These are phyloP conservation scores for Stegastes partitus DNA, from an alignment of 2,113 vertebrate species.

Conservation along the genomic window DNA sequence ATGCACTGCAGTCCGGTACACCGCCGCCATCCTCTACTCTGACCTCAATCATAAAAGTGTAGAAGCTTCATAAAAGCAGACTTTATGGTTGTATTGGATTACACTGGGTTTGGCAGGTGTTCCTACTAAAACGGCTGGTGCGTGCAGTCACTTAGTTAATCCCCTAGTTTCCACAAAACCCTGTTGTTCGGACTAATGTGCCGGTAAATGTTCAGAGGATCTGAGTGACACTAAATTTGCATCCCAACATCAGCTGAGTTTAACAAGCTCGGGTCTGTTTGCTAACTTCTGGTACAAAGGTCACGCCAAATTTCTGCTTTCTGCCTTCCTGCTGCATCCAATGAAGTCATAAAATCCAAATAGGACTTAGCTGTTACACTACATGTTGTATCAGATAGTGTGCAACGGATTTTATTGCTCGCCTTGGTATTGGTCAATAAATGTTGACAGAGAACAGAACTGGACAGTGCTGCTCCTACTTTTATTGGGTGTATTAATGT, in stretches of 20 bases:
- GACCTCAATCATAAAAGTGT: too few relatives aligned
- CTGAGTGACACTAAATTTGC: neutral
- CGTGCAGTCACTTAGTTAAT: neutral
- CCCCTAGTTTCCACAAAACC: neutral
- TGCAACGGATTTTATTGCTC: neutral
- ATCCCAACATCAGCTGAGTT: constrained; percentile 1
- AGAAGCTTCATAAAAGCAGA: too few relatives aligned
- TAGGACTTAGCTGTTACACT: neutral
- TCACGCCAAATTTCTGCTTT: neutral
- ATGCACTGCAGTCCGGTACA: too few relatives aligned
- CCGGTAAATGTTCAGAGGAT: neutral
- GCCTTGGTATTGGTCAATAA: constrained; percentile 2
- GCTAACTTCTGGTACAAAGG: neutral
- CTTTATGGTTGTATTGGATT: too few relatives aligned
- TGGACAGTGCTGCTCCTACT: neutral
- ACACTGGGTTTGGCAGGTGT: too few relatives aligned
- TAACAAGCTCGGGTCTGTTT: neutral
- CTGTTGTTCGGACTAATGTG: neutral
- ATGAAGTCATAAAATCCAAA: neutral
- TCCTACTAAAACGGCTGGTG: too few relatives aligned
- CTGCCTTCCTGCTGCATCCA: neutral
- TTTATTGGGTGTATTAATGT: neutral
- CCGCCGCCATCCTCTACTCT: too few relatives aligned
- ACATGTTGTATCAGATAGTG: neutral
- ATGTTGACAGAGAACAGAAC: neutral